phyloP scores from a whole-genome alignment of 2,797 vertebrate species.

The Loris lydekkerianus region DNA sequence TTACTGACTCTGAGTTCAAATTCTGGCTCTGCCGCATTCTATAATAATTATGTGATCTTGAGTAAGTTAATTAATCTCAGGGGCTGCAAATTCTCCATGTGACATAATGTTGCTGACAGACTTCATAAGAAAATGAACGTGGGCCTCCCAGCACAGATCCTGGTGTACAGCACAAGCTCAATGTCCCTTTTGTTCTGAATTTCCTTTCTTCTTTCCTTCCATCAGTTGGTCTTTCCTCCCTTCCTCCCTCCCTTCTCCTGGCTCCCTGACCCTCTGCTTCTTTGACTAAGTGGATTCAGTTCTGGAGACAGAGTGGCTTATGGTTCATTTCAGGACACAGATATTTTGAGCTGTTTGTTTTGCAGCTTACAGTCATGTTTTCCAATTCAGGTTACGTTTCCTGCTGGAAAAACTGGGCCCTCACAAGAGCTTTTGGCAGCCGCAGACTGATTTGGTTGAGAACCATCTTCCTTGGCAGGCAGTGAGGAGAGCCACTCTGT shows the following conservation, averaged over 20 bases:
- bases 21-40: constrained; percentile 12
- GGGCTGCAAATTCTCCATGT: not conserved
- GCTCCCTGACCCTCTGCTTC: constrained; percentile 58
- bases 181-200: constrained; percentile 54
- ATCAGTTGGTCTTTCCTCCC: not conserved
- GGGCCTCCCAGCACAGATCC: not conserved
- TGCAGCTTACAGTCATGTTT: constrained; percentile 80
- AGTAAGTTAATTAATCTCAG: constrained; percentile 25
- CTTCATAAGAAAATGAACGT: constrained; percentile 11
- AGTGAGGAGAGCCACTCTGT: constrained; percentile 84
- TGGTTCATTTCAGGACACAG: constrained; percentile 81
- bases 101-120: not conserved
- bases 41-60: not conserved
- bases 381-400: constrained; percentile 81
- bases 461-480: constrained; percentile 88
- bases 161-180: constrained; percentile 4
- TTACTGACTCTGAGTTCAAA: constrained; percentile 64
- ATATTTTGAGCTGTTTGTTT: constrained; percentile 83
- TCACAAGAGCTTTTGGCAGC: constrained; percentile 87
- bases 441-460: constrained; percentile 84
- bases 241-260: constrained; percentile 52
- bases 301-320: constrained; percentile 75
- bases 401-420: constrained; percentile 85
- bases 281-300: constrained; percentile 69
- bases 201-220: constrained; percentile 45